Evolutionary conservation across 2,888 invertebrate species (phyloP).

Genomic region (Pheosia gnoma): DNA sequence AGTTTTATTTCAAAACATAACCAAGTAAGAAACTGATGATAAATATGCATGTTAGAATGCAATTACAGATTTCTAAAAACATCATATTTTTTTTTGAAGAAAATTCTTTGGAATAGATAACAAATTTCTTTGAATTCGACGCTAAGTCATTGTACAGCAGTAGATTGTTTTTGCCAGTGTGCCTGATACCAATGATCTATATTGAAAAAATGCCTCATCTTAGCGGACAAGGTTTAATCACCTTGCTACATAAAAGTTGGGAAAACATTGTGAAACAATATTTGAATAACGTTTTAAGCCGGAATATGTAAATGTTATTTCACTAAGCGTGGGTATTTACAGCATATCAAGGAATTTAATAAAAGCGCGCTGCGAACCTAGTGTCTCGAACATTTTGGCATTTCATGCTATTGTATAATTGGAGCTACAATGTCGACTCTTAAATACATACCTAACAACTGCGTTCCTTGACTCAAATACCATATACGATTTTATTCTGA

Average conservation of each 20-base stretch:
- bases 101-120: too few relatives aligned
- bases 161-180: too few relatives aligned
- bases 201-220: too few relatives aligned
- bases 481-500: too few relatives aligned
- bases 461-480: too few relatives aligned
- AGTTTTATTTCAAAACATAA: too few relatives aligned
- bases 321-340: not conserved
- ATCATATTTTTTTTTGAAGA: too few relatives aligned
- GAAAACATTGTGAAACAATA: conserved; percentile 11
- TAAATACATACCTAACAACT: not conserved
- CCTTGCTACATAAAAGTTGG: not conserved
- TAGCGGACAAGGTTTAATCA: not conserved
- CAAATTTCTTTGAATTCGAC: too few relatives aligned
- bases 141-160: too few relatives aligned
- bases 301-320: conserved; percentile 3
- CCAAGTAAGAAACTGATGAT: too few relatives aligned
- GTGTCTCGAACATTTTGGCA: not conserved
- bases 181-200: not conserved
- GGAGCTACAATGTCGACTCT: not conserved
- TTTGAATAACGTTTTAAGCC: conserved; percentile 22
- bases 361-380: conserved; percentile 15
- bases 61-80: too few relatives aligned
- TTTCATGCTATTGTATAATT: not conserved
- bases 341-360: conserved; percentile 30
- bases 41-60: too few relatives aligned